phyloP scores from a whole-genome alignment of 2,888 invertebrate genomes.

The Cantharis rufa region DNA sequence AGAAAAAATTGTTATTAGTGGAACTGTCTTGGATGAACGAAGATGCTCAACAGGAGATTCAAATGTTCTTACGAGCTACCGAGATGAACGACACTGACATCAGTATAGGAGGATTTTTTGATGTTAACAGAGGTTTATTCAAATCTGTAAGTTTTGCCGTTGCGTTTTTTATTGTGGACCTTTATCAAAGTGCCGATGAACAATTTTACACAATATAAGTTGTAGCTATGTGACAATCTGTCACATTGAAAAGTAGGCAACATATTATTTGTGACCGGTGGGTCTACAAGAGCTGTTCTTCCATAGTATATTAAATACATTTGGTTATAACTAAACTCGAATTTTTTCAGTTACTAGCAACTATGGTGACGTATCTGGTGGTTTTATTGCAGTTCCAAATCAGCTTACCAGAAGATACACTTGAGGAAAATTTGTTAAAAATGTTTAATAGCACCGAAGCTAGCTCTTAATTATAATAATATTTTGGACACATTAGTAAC shows the following conservation, averaged over 20 bases:
- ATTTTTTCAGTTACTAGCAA: conserved; percentile 65
- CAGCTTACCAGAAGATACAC: conserved; percentile 67
- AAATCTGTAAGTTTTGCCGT: conserved; percentile 63
- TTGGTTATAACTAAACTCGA: not conserved
- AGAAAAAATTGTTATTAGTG: conserved; percentile 73
- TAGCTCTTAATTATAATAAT: not conserved
- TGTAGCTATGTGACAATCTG: too few species aligned
- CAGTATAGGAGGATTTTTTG: conserved; percentile 74
- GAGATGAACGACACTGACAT: conserved; percentile 79
- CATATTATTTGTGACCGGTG: too few species aligned
- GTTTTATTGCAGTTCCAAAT: conserved; percentile 77
- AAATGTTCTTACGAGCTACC: conserved; percentile 75
- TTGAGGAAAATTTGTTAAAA: conserved; percentile 10
- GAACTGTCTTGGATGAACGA: conserved; percentile 78
- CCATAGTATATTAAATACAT: not conserved
- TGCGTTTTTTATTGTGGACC: too few species aligned
- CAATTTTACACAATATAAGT: too few species aligned
- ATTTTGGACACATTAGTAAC: not conserved
- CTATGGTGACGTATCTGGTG: conserved; percentile 77
- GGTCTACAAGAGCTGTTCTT: too few species aligned
- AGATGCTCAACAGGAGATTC: conserved; percentile 75
- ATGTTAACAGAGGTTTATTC: conserved; percentile 72
- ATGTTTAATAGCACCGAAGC: conserved; percentile 28
- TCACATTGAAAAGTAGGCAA: too few species aligned
- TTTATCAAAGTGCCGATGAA: too few species aligned